Conservation (phyloP, 2,113 vertebrate species). For the Crypturellus undulatus region DNA sequence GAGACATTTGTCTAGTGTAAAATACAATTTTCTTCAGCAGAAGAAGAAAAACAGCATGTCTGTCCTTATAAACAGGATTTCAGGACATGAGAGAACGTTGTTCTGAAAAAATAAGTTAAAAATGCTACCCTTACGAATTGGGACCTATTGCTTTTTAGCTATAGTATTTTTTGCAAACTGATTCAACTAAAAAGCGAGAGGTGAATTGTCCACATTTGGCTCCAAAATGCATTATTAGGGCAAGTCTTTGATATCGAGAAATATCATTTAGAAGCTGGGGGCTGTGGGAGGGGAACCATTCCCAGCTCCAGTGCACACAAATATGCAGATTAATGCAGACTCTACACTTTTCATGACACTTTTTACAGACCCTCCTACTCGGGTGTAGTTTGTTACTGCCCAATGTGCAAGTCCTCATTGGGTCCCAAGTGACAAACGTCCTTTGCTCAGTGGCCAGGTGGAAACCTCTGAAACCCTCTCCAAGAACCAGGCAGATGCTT, state of each 20-base stretch:
- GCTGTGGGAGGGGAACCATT: not conserved
- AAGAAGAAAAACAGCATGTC: slow-evolving; percentile 5
- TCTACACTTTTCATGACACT: not conserved
- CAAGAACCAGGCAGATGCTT: not conserved
- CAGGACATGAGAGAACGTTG: not conserved
- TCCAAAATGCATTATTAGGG: not conserved
- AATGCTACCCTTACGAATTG: not conserved
- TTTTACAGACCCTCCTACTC: not conserved
- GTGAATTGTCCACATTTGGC: not conserved
- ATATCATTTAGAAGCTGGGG: fast-evolving
- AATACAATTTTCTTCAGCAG: not conserved
- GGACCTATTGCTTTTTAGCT: not conserved
- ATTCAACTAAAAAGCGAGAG: not conserved
- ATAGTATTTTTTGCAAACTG: not conserved
- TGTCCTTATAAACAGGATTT: not conserved
- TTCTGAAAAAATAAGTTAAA: not conserved
- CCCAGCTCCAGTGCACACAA: not conserved
- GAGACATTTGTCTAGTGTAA: not conserved
- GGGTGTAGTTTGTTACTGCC: fast-evolving
- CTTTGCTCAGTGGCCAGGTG: not conserved
- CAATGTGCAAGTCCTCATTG: not conserved
- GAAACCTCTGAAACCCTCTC: fast-evolving
- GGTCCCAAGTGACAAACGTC: not conserved
- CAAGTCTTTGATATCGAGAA: not conserved
- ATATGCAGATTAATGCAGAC: fast-evolving